Percentiles rank a stretch among this genome's conserved stretches.
Conservation (phyloP, 1,140 invertebrate species). For the Aphelinus certus region DNA sequence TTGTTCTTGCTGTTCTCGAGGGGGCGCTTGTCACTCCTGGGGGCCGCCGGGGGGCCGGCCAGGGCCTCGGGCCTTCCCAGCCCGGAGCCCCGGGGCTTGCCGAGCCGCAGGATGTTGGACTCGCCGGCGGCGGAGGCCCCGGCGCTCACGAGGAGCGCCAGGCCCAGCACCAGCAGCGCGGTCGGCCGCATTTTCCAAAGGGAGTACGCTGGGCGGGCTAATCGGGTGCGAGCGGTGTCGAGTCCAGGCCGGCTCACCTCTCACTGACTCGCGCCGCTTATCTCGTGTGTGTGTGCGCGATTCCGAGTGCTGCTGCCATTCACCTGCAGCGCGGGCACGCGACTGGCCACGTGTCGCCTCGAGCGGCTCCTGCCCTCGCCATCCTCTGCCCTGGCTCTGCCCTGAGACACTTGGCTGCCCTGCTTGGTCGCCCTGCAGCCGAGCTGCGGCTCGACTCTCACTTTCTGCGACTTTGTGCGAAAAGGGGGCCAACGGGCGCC, state of each 20-base stretch:
- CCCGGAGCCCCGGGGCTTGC: slow-evolving; percentile 41
- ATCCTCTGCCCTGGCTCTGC: no score
- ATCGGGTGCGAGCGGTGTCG: not conserved
- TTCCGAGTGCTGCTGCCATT: slow-evolving; percentile 2
- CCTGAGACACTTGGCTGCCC: no score
- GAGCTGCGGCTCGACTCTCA: not conserved
- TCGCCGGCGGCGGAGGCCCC: slow-evolving; percentile 34
- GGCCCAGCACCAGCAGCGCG: not conserved
- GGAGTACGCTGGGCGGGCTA: no score
- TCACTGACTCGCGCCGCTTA: slow-evolving; percentile 24
- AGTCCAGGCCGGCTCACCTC: slow-evolving; percentile 27
- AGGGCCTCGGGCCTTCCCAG: slow-evolving; percentile 40
- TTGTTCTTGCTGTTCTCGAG: slow-evolving; percentile 59
- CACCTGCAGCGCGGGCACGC: slow-evolving; percentile 4
- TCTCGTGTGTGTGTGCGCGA: not conserved
- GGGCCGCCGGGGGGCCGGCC: not conserved
- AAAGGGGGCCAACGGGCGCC: slow-evolving; percentile 10
- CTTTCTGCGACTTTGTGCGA: slow-evolving; percentile 2
- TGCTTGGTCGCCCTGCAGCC: no score
- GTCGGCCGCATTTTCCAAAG: not conserved
- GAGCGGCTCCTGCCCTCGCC: no score
- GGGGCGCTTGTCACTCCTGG: slow-evolving; percentile 16
- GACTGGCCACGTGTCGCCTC: no score
- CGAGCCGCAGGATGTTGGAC: slow-evolving; percentile 54
- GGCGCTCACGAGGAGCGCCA: not conserved